phyloP scores from a whole-genome alignment of 2,888 invertebrate genomes.

The Cinara cedri region DNA sequence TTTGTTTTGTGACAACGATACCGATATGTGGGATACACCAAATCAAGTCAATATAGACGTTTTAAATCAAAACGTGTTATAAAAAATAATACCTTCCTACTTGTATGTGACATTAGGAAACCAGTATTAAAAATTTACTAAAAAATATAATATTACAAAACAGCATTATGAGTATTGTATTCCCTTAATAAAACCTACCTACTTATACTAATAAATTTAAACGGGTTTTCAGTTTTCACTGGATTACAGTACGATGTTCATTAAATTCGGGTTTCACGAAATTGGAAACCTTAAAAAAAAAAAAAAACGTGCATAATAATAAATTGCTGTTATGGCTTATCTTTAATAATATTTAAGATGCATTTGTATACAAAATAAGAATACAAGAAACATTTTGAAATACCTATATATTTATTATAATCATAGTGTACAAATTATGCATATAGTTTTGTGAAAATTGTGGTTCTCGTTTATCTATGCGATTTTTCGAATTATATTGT shows the following conservation, averaged over 20 bases:
- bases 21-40: not conserved
- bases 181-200: too few relatives aligned
- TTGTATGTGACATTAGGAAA: not conserved
- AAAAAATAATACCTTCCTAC: not conserved
- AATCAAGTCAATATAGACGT: conserved; percentile 9
- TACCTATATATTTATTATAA: too few relatives aligned
- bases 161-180: not conserved
- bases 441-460: too few relatives aligned
- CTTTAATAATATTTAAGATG: not conserved
- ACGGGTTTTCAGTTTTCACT: conserved; percentile 4
- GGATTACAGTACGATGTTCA: conserved; percentile 20
- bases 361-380: not conserved
- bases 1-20: conserved; percentile 9
- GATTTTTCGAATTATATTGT: too few relatives aligned
- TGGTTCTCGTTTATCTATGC: too few relatives aligned
- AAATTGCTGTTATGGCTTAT: not conserved
- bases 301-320: too few relatives aligned
- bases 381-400: not conserved
- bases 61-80: conserved; percentile 17
- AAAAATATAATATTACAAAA: conserved; percentile 25
- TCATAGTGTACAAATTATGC: too few relatives aligned
- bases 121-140: conserved; percentile 15
- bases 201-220: conserved; percentile 14
- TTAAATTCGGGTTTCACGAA: conserved; percentile 6
- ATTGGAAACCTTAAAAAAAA: not conserved